These are phyloP conservation scores for Remorina albescens DNA, from an alignment of 2,797 vertebrate genomes.

Conservation along the genomic window DNA sequence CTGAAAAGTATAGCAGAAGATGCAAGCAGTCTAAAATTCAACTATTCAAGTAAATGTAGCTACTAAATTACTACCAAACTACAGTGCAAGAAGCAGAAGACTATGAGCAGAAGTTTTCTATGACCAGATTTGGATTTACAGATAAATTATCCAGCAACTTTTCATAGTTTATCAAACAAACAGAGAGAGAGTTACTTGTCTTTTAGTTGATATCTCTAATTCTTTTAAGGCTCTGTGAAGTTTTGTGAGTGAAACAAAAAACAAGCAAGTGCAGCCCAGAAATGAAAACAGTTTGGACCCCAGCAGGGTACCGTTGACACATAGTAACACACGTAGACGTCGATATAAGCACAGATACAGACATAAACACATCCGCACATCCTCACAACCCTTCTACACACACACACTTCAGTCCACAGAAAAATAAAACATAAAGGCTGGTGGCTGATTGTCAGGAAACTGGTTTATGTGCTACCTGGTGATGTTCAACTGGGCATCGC, in stretches of 20 bases:
- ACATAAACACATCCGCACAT: constrained; percentile 17
- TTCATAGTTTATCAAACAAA: background rate
- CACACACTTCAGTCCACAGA: constrained; percentile 21
- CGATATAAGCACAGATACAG: constrained; percentile 14
- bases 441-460: constrained; percentile 66
- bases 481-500: constrained; percentile 59
- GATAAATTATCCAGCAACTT: background rate
- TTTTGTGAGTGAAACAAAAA: background rate
- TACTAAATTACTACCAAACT: too few species aligned
- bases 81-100: background rate
- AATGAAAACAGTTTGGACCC: constrained; percentile 41
- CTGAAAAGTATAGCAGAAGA: too few species aligned
- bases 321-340: constrained; percentile 19
- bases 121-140: background rate
- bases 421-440: constrained; percentile 35
- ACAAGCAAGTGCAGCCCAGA: background rate
- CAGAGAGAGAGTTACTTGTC: background rate
- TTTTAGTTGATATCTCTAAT: background rate
- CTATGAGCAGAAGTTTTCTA: background rate
- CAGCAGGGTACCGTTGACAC: constrained; percentile 35
- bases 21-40: too few species aligned
- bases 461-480: constrained; percentile 69
- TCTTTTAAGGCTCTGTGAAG: background rate
- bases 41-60: too few species aligned
- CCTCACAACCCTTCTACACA: constrained; percentile 4